Evolutionary conservation across 2,888 invertebrate species (phyloP).

Genomic region (Smittia sp.): DNA sequence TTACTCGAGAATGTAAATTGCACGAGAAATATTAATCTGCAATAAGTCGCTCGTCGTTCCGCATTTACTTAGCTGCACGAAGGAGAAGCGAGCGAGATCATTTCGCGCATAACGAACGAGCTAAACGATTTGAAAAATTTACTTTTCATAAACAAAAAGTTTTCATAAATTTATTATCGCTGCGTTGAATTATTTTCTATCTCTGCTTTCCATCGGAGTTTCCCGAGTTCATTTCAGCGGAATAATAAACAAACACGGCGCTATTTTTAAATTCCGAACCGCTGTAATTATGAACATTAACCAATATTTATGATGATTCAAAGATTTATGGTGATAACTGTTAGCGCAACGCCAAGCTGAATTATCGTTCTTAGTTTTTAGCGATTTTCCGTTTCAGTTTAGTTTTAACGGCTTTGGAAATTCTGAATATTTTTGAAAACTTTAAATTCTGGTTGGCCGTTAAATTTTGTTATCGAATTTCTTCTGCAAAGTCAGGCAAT

Average conservation of each 20-base stretch:
- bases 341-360: no score
- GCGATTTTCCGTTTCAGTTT: no score
- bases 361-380: no score
- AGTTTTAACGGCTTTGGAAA: no score
- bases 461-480: no score
- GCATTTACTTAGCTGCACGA: slow-evolving; percentile 3
- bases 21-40: slow-evolving; percentile 6
- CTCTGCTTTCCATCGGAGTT: slow-evolving; percentile 28
- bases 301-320: slow-evolving; percentile 36
- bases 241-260: slow-evolving; percentile 29
- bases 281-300: slow-evolving; percentile 37
- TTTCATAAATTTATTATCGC: slow-evolving; percentile 40
- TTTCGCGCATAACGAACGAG: background rate
- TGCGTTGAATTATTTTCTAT: slow-evolving; percentile 28
- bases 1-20: background rate
- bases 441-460: no score
- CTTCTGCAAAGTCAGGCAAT: no score
- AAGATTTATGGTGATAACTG: slow-evolving; percentile 32
- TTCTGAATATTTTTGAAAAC: no score
- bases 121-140: slow-evolving; percentile 24
- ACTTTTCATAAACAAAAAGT: slow-evolving; percentile 37
- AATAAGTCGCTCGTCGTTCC: background rate
- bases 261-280: background rate
- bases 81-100: background rate
- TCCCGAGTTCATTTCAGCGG: slow-evolving; percentile 32